Percentiles rank a stretch among this genome's conserved stretches.
Evolutionary conservation across 2,113 vertebrate species (phyloP).

Genomic region (Odontophorus gujanensis): DNA sequence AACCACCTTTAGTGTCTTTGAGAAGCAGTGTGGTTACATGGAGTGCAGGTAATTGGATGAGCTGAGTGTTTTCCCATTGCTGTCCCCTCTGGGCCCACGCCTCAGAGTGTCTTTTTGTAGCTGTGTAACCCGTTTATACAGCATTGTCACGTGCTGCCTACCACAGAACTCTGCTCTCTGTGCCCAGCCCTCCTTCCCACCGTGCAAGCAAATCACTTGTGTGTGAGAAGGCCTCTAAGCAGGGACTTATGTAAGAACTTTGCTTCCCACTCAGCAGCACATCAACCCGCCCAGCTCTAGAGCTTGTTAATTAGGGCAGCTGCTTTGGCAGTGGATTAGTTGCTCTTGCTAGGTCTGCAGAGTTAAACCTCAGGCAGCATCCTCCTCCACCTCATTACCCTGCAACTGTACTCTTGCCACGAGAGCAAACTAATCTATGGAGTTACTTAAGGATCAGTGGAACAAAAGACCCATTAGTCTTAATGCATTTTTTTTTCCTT

Average conservation of each 20-base stretch:
- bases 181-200: background rate
- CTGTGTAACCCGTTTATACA: rapidly evolving
- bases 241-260: background rate
- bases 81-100: rapidly evolving
- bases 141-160: rapidly evolving
- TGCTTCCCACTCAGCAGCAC: background rate
- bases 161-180: background rate
- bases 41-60: too few species aligned
- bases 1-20: background rate
- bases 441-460: background rate
- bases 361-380: conserved; percentile 17
- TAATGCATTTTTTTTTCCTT: background rate
- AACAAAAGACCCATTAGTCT: conserved; percentile 2
- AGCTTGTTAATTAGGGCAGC: conserved; percentile 60
- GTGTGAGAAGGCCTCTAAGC: background rate
- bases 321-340: conserved; percentile 52
- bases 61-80: background rate
- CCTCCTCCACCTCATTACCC: conserved; percentile 11
- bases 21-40: background rate
- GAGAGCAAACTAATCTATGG: conserved; percentile 44
- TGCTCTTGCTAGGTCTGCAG: background rate
- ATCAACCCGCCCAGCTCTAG: background rate
- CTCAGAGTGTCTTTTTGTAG: background rate
- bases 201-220: background rate
- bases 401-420: background rate